Percentiles rank a stretch among this genome's conserved stretches.
Conservation (phyloP, 2,888 invertebrate species). For the Leptinotarsa peninsularis region DNA sequence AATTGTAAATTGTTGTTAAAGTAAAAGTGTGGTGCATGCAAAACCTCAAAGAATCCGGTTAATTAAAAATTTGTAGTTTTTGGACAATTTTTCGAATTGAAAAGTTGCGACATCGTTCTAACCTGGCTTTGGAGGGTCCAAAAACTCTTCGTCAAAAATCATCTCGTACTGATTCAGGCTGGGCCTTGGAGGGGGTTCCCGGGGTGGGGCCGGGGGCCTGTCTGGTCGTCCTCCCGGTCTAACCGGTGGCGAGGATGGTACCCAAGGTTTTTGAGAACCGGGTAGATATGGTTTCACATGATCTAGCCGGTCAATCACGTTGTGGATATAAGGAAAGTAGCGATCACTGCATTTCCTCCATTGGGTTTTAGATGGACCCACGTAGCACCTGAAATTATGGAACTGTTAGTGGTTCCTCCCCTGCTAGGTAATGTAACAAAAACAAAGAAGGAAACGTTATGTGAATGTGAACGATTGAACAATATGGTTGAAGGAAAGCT, state of each 20-base stretch:
- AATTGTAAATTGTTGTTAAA: no score
- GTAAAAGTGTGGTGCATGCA: no score
- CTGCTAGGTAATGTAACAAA: no score
- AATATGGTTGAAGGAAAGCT: no score
- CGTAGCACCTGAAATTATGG: slow-evolving; percentile 79
- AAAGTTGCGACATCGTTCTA: slow-evolving; percentile 45
- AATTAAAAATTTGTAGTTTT: no score
- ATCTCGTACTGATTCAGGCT: slow-evolving; percentile 63
- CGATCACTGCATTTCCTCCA: slow-evolving; percentile 90
- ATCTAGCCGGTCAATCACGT: slow-evolving; percentile 55
- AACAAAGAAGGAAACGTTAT: no score
- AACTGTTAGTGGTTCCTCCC: not conserved
- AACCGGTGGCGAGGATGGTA: slow-evolving; percentile 40
- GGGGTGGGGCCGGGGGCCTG: slow-evolving; percentile 57
- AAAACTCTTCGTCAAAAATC: slow-evolving; percentile 64
- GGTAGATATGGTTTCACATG: slow-evolving; percentile 50
- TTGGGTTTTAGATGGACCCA: slow-evolving; percentile 81
- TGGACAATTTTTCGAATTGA: no score
- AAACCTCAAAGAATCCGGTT: no score
- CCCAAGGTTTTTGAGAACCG: slow-evolving; percentile 37
- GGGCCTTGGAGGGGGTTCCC: slow-evolving; percentile 65
- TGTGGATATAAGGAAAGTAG: slow-evolving; percentile 75
- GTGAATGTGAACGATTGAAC: no score
- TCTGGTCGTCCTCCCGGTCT: slow-evolving; percentile 58
- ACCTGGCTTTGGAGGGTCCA: slow-evolving; percentile 68